phyloP scores from a whole-genome alignment of 92 coral and sea anemone genomes.

The Phenganax stokvisi region DNA sequence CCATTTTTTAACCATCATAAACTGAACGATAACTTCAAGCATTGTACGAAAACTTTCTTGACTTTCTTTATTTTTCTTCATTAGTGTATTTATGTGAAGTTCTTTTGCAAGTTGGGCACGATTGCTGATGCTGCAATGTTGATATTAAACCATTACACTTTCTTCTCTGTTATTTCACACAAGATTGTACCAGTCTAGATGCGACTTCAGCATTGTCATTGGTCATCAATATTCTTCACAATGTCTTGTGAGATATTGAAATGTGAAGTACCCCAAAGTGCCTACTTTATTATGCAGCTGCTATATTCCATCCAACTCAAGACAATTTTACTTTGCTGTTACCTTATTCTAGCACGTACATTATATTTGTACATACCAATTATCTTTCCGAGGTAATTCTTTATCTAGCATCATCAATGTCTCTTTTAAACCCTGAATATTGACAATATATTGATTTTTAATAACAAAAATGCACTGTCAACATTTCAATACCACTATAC shows the following conservation, averaged over 20 bases:
- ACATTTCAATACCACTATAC: neutral
- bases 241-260: no score
- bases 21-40: constrained; percentile 86
- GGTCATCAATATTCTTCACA: no score
- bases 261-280: no score
- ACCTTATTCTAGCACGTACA: neutral
- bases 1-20: constrained; percentile 54
- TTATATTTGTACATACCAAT: constrained; percentile 52
- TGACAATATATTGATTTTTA: neutral
- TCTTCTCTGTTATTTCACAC: neutral
- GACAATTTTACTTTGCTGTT: neutral
- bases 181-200: no score
- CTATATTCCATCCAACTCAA: no score
- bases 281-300: no score
- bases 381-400: constrained; percentile 74
- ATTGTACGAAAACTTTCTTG: constrained; percentile 58
- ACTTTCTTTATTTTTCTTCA: constrained; percentile 85
- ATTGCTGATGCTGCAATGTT: constrained; percentile 66
- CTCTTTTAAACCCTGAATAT: constrained; percentile 57
- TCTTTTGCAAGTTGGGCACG: constrained; percentile 89
- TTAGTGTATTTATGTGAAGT: constrained; percentile 78
- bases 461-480: neutral
- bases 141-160: neutral
- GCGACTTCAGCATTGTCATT: no score
- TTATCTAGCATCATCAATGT: constrained; percentile 64